Evolutionary conservation across 2,113 vertebrate species (phyloP).

Genomic region (Morone chrysops): DNA sequence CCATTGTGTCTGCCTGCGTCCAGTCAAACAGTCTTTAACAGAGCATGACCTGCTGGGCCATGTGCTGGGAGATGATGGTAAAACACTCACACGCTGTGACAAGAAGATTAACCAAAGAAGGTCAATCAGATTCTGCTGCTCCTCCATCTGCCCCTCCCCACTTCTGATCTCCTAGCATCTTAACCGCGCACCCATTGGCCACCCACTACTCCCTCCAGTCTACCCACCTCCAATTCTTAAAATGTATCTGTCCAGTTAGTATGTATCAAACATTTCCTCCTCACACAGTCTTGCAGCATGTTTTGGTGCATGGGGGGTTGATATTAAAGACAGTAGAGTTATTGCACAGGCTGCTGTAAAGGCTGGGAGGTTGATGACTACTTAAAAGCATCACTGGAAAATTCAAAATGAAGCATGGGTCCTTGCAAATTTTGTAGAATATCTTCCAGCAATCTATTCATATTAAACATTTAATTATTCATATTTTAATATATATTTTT

Average conservation of each 20-base stretch:
- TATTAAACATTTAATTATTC: neutral
- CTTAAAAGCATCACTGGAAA: too few relatives aligned
- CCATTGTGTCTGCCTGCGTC: slow-evolving; percentile 45
- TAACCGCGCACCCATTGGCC: too few relatives aligned
- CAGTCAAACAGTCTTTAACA: neutral
- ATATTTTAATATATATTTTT: neutral
- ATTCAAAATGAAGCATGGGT: too few relatives aligned
- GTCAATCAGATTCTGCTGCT: slow-evolving; percentile 64
- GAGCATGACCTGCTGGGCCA: slow-evolving; percentile 32
- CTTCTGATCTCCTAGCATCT: too few relatives aligned
- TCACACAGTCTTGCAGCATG: neutral
- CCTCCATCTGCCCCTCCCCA: slow-evolving; percentile 54
- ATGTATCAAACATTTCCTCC: neutral
- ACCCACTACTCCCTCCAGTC: neutral
- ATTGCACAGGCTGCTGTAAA: too few relatives aligned
- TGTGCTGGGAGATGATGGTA: slow-evolving; percentile 34
- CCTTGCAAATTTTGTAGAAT: neutral
- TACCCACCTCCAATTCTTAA: neutral
- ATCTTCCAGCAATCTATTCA: neutral
- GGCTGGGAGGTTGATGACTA: too few relatives aligned
- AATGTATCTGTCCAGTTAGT: neutral
- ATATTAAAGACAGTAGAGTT: neutral
- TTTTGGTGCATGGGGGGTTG: neutral
- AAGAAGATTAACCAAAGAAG: slow-evolving; percentile 70
- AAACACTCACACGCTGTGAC: slow-evolving; percentile 35